phyloP scores from a whole-genome alignment of 1,140 invertebrate genomes.

The Pygmarrhopalites habei region DNA sequence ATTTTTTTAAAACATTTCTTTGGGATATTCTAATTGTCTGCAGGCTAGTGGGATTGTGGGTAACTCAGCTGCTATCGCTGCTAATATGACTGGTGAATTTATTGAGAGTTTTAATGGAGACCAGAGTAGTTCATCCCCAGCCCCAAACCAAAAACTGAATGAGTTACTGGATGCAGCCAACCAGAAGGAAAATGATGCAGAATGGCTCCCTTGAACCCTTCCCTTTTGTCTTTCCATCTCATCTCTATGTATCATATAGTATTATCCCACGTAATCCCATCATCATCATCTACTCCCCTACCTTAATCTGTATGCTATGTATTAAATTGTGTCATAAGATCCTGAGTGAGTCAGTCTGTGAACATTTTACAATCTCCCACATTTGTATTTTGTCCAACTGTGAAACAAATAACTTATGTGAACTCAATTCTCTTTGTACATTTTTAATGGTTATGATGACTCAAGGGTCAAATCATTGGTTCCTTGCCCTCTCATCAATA shows the following conservation, averaged over 20 bases:
- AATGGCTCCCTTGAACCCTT: slow-evolving; percentile 13
- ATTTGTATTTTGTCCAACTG: too few relatives aligned
- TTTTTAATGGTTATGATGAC: neutral
- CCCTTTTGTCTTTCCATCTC: neutral
- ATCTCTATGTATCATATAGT: too few relatives aligned
- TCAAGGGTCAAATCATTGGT: neutral
- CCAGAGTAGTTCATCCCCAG: slow-evolving; percentile 1
- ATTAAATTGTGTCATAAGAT: too few relatives aligned
- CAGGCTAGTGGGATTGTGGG: slow-evolving; percentile 34
- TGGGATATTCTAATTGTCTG: too few relatives aligned
- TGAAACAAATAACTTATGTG: too few relatives aligned
- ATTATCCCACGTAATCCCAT: too few relatives aligned
- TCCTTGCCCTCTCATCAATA: too few relatives aligned
- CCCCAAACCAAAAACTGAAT: slow-evolving; percentile 18
- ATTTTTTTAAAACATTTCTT: too few relatives aligned
- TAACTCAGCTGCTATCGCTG: slow-evolving; percentile 30
- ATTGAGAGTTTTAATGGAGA: slow-evolving; percentile 24
- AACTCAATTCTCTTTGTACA: too few relatives aligned
- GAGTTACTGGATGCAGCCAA: slow-evolving; percentile 27
- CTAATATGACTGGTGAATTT: slow-evolving; percentile 28
- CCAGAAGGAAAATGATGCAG: slow-evolving; percentile 34
- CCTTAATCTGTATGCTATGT: neutral
- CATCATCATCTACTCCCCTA: neutral
- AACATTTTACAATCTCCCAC: too few relatives aligned
- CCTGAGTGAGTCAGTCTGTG: too few relatives aligned